Evolutionary conservation across 2,888 invertebrate species (phyloP), one percentile per base, ranked within the genome.

Genomic region (Epirrita christyi): DNA sequence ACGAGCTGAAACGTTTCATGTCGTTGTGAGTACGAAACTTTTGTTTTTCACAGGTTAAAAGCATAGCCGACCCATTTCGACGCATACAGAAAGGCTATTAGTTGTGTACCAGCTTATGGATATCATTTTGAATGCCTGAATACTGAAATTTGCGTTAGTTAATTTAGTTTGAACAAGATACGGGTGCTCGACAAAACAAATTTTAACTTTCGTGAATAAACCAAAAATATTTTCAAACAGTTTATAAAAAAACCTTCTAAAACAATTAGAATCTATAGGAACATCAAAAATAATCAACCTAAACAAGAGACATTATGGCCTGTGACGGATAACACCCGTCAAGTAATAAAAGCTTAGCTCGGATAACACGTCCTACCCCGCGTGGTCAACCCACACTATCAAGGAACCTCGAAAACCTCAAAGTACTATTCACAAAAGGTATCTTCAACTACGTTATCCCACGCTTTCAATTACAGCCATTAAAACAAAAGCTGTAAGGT

Each of bases 1-100:
- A 79, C 79, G 79, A 80, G 75, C n/a, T 76, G 75, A 80, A 83
- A 81, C 73, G 73, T 66, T n/a, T n/a, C n/a, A n/a, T n/a, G 66
- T 67, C 71, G 71, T n/a, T 68, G 73, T 68, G 69, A 75, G 78
- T 14, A 10, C 75, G 71, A 77, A 80, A 77, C 73, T 74, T 77
- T 76, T 81, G 75, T 81, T 76, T 76, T 78, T 69, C 54, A 32
- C 43, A 48, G 60, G 67, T 67, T 59, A 67, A 70, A 75, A 78
- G 70, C 75, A 77, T 72, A 73, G 71, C 66, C 70, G 68, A 71
- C 72, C 71, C 61, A 72, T 76, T 78, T 76, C 68, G 42, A 59
- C 62, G 62, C 64, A 69, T 59, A 66, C 51, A 61, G 65, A 63
- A 62, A 63, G 61, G 60, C 40, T 64, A 63, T 71, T 59, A 57